These are phyloP conservation scores for Spea bombifrons DNA, from an alignment of 2,113 vertebrate species.

Conservation along the genomic window DNA sequence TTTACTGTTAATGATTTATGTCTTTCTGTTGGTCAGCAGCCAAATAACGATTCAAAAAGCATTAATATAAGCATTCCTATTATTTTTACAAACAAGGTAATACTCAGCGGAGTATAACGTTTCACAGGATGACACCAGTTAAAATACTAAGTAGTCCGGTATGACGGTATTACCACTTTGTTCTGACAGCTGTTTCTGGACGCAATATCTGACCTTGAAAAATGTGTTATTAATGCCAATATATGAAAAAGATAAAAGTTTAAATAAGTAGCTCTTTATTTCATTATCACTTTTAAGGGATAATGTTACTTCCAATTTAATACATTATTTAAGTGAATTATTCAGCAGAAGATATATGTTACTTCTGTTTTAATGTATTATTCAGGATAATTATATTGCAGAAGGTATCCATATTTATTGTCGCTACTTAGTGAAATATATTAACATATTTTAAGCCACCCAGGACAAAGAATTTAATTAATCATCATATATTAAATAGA, in stretches of 20 bases:
- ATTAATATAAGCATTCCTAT: conserved; percentile 67
- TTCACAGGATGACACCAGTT: conserved; percentile 56
- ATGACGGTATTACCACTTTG: conserved; percentile 51
- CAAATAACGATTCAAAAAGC: conserved; percentile 66
- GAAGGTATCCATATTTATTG: neutral
- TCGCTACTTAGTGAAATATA: neutral
- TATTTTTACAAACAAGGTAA: conserved; percentile 65
- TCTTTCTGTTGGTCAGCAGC: conserved; percentile 57
- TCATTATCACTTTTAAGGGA: conserved; percentile 10
- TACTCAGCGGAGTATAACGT: conserved; percentile 57
- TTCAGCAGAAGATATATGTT: neutral
- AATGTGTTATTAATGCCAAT: conserved; percentile 37
- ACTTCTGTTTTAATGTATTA: neutral
- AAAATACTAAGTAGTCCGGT: conserved; percentile 50
- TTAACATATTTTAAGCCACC: neutral
- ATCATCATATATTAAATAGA: neutral
- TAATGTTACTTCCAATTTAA: neutral
- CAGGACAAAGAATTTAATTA: neutral
- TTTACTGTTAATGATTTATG: conserved; percentile 68
- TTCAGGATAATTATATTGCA: neutral
- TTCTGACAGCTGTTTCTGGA: conserved; percentile 48
- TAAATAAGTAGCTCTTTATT: conserved; percentile 14
- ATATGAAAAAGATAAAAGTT: conserved; percentile 4
- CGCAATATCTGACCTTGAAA: conserved; percentile 56
- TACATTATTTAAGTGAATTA: neutral